Base-by-base conservation (phyloP, 2,888 invertebrate genomes). In the Calameuta idolon region DNA sequence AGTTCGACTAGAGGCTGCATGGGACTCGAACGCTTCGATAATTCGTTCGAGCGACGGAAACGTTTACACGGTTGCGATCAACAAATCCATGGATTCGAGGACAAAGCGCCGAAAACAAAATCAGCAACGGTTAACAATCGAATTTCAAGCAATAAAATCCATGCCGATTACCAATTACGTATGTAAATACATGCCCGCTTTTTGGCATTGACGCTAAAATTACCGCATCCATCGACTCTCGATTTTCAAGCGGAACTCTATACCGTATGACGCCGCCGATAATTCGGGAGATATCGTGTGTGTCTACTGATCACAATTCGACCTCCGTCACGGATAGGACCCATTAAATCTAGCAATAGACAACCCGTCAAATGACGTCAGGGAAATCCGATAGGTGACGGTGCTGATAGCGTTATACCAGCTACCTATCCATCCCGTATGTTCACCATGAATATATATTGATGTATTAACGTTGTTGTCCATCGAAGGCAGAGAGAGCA, bases 121-220 rank as follows among this genome's bases (percentile, higher is more conserved):
- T 87, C 85, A 85, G 80, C 83, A 82, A 73, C 79, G 82, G 80
- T 81, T 83, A 83, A 40, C 40, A 88, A 88, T 87, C 84, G 83
- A 83, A 85, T 85, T 84, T 85, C 77, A 81, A 82, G 84, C 86
- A 85, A 85, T 84, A 82, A 83, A 83, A 77, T 80, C 81, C 77
- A 78, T 80, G 83, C 79, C 81, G 79, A 78, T 81, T 83, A 82
- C 83, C 87, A 87, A 87, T 88, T 88, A 88, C 85, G 86, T 86
- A 87, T 88, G 88, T 87, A 88, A 88, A 88, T 87, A 35, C 35
- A 84, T 30, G 12, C 12, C 5, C 71, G 30, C 5, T 15, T 34
- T 69, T 69, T 12, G 33, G 69, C 30, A 69, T 33, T 69, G 69
- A 69, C 69, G 33, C n/a, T 33, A 11, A 69, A 69, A 69, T 69